Percentiles rank a stretch among this genome's conserved stretches.
Conservation (phyloP, 1,140 invertebrate genomes). For the Diachasmimorpha longicaudata region DNA sequence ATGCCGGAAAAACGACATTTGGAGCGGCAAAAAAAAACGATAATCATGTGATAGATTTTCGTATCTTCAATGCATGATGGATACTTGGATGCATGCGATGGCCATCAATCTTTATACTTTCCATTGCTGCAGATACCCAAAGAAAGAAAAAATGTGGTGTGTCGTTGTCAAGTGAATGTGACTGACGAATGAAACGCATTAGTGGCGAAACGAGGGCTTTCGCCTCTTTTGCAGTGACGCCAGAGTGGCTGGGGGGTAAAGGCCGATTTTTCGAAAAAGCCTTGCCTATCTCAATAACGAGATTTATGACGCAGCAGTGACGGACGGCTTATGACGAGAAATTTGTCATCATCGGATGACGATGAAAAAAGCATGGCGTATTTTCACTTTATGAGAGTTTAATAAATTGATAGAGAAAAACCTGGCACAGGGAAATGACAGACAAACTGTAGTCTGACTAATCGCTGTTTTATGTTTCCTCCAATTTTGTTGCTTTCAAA, state of each 20-base stretch:
- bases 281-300: background rate
- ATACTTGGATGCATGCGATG: background rate
- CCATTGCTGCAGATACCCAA: background rate
- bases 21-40: background rate
- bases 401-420: background rate
- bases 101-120: background rate
- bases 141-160: background rate
- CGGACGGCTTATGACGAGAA: background rate
- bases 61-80: background rate
- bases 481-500: background rate
- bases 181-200: background rate
- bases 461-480: slow-evolving; percentile 1
- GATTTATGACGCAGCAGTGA: background rate
- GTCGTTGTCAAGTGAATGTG: background rate
- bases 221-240: background rate
- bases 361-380: background rate
- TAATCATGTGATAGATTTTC: background rate
- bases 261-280: background rate
- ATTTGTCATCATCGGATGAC: background rate
- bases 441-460: background rate
- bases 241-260: background rate
- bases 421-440: background rate
- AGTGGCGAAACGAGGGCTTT: background rate
- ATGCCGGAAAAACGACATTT: background rate
- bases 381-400: background rate